Conservation (phyloP, 2,797 vertebrate genomes). For the Micropoecilia bifurca region DNA sequence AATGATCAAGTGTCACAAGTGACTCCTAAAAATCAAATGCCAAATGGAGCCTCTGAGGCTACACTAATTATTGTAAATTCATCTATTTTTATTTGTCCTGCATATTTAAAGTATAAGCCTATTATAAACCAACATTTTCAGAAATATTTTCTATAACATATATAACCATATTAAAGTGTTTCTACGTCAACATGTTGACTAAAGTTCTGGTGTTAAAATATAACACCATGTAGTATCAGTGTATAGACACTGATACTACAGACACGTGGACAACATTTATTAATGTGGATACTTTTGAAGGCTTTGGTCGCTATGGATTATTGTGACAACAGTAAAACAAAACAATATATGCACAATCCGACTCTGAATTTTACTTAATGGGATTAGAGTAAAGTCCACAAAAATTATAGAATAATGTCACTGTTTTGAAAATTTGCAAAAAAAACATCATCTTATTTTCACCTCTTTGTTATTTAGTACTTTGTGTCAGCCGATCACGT, state of each 20-base stretch:
- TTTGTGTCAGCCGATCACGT: neutral
- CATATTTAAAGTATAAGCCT: neutral
- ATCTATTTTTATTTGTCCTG: neutral
- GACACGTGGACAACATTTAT: neutral
- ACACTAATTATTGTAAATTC: neutral
- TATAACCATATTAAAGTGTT: neutral
- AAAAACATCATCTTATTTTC: neutral
- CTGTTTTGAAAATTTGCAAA: neutral
- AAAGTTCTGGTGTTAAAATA: too few relatives aligned
- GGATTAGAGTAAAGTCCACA: neutral
- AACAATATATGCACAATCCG: too few relatives aligned
- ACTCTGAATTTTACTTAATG: neutral
- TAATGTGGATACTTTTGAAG: neutral
- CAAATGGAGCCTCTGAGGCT: neutral
- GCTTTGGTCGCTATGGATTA: neutral
- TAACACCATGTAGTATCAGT: too few relatives aligned
- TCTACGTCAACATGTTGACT: neutral
- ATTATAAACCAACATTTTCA: neutral
- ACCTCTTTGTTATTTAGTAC: neutral
- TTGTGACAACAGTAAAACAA: too few relatives aligned
- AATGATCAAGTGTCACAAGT: neutral
- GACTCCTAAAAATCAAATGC: neutral
- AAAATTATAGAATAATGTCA: neutral
- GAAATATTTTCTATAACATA: neutral
- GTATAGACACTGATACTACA: neutral